Evolutionary conservation across 2,888 invertebrate species (phyloP), one percentile per base, ranked within the genome.

Genomic region (Ennomos erosarius): DNA sequence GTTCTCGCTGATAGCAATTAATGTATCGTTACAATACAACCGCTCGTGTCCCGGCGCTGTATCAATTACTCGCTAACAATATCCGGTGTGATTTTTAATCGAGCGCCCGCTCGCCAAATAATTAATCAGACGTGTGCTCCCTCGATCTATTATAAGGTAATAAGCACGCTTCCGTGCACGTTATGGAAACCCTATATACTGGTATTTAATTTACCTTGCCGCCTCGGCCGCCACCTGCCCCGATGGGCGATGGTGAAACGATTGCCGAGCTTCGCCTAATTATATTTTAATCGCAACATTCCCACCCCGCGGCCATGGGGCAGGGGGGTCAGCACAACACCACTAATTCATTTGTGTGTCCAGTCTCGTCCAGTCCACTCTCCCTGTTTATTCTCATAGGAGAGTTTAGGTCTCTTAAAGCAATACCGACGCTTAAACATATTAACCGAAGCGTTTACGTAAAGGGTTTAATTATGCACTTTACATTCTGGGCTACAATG

Each of bases 171-270:
- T 82, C 85, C 80, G 83, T 78, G 81, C 81, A 78, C 74, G 82
- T 87, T 88, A 90, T 87, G 85, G 88, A 87, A 87, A 85, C 85
- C 87, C 79, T 86, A 84, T 87, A 90, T 87, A 90, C 84, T 85
- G 87, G 80, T 86, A 83, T 91, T 90, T 90, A 88, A 91, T 90
- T 87, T 87, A 88, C 88, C 87, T 88, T 85, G 85, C 81, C 78
- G 85, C 80, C 77, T 38, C 47, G 43, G 38, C 43, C 79, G 79
- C 85, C 90, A 90, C 90, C 90, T 91, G 91, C 82, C 85, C 82
- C 88, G 86, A 91, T 90, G 87, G 87, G 85, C 88, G 86, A 91
- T 90, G 87, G 87, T 82, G 85, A 91, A 90, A 91, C 90, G 88
- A 92, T 92, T 89, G 89, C 88, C 85, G 79, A 78, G 81, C 26